These are phyloP conservation scores for Panzeria rudis DNA, from an alignment of 2,888 invertebrate genomes.

Conservation along the genomic window DNA sequence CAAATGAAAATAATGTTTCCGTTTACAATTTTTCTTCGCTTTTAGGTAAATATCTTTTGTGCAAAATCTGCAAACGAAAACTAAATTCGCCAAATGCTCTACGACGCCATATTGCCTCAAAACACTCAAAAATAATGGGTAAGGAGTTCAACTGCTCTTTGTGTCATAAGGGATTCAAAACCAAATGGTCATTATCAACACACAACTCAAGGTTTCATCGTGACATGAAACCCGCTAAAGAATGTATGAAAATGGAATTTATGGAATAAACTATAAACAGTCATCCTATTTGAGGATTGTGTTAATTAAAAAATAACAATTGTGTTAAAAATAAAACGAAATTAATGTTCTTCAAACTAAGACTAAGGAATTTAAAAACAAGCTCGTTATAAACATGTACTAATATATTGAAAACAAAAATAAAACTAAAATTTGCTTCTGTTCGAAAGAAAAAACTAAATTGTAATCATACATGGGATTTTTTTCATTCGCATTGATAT, in stretches of 20 bases:
- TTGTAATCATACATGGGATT: too few relatives aligned
- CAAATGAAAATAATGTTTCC: neutral
- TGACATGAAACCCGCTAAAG: slow-evolving; percentile 78
- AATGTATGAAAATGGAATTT: slow-evolving; percentile 80
- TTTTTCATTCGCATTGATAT: too few relatives aligned
- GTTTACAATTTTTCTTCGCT: slow-evolving; percentile 12
- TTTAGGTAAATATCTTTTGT: slow-evolving; percentile 76
- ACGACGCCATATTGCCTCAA: slow-evolving; percentile 82
- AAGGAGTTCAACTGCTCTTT: slow-evolving; percentile 80
- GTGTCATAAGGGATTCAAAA: slow-evolving; percentile 83
- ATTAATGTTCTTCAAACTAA: slow-evolving; percentile 15
- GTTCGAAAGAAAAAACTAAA: too few relatives aligned
- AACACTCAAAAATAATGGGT: slow-evolving; percentile 80
- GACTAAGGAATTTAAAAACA: too few relatives aligned
- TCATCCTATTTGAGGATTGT: neutral
- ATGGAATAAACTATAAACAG: slow-evolving; percentile 62
- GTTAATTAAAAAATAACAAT: too few relatives aligned
- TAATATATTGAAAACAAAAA: too few relatives aligned
- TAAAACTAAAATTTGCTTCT: too few relatives aligned
- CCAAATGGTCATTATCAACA: slow-evolving; percentile 83
- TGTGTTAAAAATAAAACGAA: too few relatives aligned
- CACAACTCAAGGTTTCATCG: slow-evolving; percentile 83
- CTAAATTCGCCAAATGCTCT: slow-evolving; percentile 81
- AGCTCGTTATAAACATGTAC: too few relatives aligned
- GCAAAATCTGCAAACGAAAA: slow-evolving; percentile 80